phyloP scores from a whole-genome alignment of 2,113 vertebrate genomes.

The Caretta caretta region DNA sequence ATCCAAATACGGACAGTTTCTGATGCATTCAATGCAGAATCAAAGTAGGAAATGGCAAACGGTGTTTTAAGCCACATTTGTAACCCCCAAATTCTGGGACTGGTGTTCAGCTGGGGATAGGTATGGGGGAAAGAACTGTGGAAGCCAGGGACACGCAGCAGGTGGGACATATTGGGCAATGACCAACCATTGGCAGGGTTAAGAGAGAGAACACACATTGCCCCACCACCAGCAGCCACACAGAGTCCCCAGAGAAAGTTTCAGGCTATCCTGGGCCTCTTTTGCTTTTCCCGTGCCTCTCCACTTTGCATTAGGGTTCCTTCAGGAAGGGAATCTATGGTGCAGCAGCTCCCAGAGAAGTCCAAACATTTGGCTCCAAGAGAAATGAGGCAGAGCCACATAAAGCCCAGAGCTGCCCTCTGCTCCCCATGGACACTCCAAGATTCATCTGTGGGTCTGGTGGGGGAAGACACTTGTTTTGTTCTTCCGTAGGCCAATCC shows the following conservation, averaged over 20 bases:
- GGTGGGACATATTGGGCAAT: not conserved
- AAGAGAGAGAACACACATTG: not conserved
- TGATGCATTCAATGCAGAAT: accelerated
- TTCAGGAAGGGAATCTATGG: no score
- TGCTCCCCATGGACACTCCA: not conserved
- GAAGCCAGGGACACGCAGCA: not conserved
- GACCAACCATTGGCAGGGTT: not conserved
- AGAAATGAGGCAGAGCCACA: not conserved
- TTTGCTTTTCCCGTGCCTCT: no score
- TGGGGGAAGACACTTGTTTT: not conserved
- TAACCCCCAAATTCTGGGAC: not conserved
- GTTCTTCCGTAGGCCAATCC: not conserved
- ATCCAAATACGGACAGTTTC: not conserved
- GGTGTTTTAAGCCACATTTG: not conserved
- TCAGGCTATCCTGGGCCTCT: no score
- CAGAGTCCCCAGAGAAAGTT: no score
- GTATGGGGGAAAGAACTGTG: not conserved
- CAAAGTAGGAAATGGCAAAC: accelerated
- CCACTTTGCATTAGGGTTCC: no score
- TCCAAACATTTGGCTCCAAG: not conserved
- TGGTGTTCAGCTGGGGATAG: not conserved
- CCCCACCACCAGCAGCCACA: not conserved
- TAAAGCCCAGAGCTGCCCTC: not conserved
- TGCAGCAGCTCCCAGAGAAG: no score
- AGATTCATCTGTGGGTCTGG: not conserved